phyloP scores from a whole-genome alignment of 1,140 invertebrate genomes.

The Apis mellifera region DNA sequence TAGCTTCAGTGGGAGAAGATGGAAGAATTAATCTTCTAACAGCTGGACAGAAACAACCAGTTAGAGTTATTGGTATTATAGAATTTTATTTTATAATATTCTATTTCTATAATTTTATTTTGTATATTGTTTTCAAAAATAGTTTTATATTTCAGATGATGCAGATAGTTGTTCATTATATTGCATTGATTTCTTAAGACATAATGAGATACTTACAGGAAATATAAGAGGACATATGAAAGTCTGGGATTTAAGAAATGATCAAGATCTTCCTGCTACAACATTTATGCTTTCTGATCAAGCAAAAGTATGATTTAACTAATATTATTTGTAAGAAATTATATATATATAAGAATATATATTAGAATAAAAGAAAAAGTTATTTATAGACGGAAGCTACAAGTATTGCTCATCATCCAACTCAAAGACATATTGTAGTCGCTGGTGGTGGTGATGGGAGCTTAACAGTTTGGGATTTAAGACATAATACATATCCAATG shows the following conservation, averaged over 20 bases:
- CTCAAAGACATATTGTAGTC: slow-evolving; percentile 91
- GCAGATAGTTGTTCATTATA: slow-evolving; percentile 92
- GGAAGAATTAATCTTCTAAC: slow-evolving; percentile 88
- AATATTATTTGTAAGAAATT: slow-evolving; percentile 2
- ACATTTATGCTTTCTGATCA: slow-evolving; percentile 87
- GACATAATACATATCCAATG: slow-evolving; percentile 90
- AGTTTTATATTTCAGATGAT: slow-evolving; percentile 81
- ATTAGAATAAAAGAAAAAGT: neutral
- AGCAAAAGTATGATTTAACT: slow-evolving; percentile 74
- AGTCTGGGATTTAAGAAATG: slow-evolving; percentile 89
- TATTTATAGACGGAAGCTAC: slow-evolving; percentile 84
- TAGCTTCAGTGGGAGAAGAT: slow-evolving; percentile 92
- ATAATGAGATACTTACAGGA: slow-evolving; percentile 90
- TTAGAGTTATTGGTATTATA: slow-evolving; percentile 83
- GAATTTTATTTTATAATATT: neutral
- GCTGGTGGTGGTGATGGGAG: slow-evolving; percentile 91
- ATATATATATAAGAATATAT: neutral
- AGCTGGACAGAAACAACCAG: slow-evolving; percentile 83
- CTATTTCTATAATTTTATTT: neutral
- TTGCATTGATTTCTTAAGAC: slow-evolving; percentile 89
- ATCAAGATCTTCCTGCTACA: slow-evolving; percentile 82
- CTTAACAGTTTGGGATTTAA: slow-evolving; percentile 93
- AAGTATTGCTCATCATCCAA: slow-evolving; percentile 90
- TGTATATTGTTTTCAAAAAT: slow-evolving; percentile 2
- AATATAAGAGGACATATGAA: slow-evolving; percentile 93